phyloP scores from a whole-genome alignment of 2,888 invertebrate species.

The Andrena bicolor region DNA sequence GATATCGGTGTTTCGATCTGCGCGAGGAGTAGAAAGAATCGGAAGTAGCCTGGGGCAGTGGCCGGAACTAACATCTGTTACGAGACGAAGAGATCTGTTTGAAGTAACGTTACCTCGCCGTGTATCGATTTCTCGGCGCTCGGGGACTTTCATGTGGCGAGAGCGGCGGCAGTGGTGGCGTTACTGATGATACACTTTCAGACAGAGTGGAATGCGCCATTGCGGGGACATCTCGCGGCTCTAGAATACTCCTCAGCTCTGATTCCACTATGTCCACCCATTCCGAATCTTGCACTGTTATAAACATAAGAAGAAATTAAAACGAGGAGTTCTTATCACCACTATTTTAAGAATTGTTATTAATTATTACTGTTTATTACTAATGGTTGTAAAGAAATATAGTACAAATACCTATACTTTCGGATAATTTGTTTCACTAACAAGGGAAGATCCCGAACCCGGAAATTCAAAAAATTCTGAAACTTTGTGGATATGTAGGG shows the following conservation, averaged over 20 bases:
- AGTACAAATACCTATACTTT: too few relatives aligned
- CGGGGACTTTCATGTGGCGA: constrained; percentile 88
- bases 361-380: too few relatives aligned
- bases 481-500: too few relatives aligned
- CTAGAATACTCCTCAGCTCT: constrained; percentile 91
- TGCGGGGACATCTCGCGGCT: constrained; percentile 89
- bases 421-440: too few relatives aligned
- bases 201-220: constrained; percentile 89
- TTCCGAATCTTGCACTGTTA: constrained; percentile 88
- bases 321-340: background rate
- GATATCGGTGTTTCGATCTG: constrained; percentile 59
- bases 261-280: constrained; percentile 94
- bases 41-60: constrained; percentile 63
- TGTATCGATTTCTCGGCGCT: constrained; percentile 82
- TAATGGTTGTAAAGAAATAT: too few relatives aligned
- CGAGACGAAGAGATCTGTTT: constrained; percentile 64
- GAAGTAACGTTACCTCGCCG: constrained; percentile 78
- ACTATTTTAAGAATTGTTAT: background rate
- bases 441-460: too few relatives aligned
- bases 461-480: too few relatives aligned
- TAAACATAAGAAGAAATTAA: background rate
- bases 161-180: constrained; percentile 92
- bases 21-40: constrained; percentile 53
- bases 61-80: constrained; percentile 69
- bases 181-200: constrained; percentile 90